These are phyloP conservation scores for Arenicola marina DNA, from an alignment of 2,888 invertebrate species.

Conservation along the genomic window DNA sequence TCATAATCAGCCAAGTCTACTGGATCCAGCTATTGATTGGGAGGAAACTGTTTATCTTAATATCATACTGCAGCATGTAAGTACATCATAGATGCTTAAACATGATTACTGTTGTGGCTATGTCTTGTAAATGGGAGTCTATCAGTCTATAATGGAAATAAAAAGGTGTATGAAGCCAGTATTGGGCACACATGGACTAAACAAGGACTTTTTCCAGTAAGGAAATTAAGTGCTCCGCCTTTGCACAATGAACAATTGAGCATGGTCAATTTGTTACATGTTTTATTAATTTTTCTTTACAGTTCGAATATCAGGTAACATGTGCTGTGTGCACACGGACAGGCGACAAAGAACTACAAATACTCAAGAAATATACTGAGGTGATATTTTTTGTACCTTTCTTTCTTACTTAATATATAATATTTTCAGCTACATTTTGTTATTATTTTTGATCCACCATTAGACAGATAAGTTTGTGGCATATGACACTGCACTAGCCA, in stretches of 20 bases:
- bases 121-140: background rate
- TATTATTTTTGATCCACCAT: background rate
- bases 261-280: background rate
- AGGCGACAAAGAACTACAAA: conserved; percentile 95
- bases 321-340: conserved; percentile 97
- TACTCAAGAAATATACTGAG: conserved; percentile 87
- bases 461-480: background rate
- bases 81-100: conserved; percentile 3
- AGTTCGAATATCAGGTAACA: conserved; percentile 94
- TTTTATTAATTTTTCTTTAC: conserved; percentile 35
- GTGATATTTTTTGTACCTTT: conserved; percentile 59
- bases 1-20: conserved; percentile 86
- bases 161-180: no score
- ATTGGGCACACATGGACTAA: no score
- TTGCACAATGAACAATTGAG: background rate
- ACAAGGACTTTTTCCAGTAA: background rate
- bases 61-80: conserved; percentile 88
- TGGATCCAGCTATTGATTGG: conserved; percentile 97
- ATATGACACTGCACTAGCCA: background rate
- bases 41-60: conserved; percentile 99
- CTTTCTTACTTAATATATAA: background rate
- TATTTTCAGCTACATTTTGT: background rate
- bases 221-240: background rate
- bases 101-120: background rate
- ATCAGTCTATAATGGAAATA: background rate